These are phyloP conservation scores for Marmota monax DNA, from an alignment of 2,113 vertebrate species.

Conservation along the genomic window DNA sequence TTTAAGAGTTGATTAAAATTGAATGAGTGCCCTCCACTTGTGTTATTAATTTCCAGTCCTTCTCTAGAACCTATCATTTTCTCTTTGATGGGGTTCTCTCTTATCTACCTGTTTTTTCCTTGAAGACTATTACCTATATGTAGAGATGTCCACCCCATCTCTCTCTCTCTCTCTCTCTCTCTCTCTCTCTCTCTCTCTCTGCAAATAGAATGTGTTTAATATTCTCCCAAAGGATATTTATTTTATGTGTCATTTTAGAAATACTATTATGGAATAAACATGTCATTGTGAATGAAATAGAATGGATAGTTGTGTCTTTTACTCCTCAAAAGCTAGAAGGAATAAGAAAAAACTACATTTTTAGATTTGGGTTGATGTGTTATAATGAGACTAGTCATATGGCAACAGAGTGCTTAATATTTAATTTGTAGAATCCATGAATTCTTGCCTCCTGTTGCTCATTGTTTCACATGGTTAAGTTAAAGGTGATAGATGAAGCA, in stretches of 20 bases:
- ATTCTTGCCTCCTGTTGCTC: neutral
- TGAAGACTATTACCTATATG: neutral
- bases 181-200: neutral
- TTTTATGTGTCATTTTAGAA: neutral
- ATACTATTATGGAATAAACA: slow-evolving; percentile 30
- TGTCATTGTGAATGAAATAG: slow-evolving; percentile 26
- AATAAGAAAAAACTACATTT: slow-evolving; percentile 14
- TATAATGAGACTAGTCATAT: neutral
- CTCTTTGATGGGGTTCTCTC: neutral
- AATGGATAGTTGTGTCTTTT: slow-evolving; percentile 48
- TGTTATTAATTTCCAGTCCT: slow-evolving; percentile 19
- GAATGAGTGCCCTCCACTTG: slow-evolving; percentile 15
- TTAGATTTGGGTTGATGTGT: slow-evolving; percentile 23
- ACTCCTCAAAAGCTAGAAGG: neutral
- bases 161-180: neutral
- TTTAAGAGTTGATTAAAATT: slow-evolving; percentile 53
- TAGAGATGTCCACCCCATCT: neutral
- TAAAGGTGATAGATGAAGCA: neutral
- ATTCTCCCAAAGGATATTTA: too few species aligned
- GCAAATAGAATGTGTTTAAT: neutral
- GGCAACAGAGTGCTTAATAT: neutral
- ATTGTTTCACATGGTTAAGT: neutral
- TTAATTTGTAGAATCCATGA: neutral
- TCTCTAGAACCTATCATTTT: slow-evolving; percentile 22
- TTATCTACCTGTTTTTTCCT: neutral